Evolutionary conservation across 2,888 invertebrate species (phyloP).

Genomic region (Cryptosula pallasiana): DNA sequence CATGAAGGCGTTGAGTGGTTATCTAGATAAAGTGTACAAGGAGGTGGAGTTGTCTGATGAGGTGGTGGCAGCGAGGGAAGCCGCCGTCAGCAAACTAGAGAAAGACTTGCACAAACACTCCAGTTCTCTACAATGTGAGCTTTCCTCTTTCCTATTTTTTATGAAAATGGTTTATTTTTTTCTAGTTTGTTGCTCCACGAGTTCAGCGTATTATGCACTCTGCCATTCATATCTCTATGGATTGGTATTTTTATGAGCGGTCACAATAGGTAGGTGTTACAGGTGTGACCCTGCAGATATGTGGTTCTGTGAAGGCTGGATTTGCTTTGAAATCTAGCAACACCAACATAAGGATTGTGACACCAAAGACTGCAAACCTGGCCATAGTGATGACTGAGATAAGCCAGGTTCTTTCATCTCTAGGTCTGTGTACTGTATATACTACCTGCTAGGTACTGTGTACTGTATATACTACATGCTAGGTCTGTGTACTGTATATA

Average conservation of each 20-base stretch:
- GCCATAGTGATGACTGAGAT: constrained; percentile 28
- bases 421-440: too few relatives aligned
- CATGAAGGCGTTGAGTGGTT: background rate
- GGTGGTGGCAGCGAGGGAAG: background rate
- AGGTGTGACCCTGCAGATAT: constrained; percentile 44
- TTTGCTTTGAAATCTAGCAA: constrained; percentile 53
- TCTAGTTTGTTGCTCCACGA: too few relatives aligned
- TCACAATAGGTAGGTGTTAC: too few relatives aligned
- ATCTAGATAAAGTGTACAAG: background rate
- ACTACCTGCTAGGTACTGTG: too few relatives aligned
- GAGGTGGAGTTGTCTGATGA: background rate
- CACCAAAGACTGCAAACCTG: constrained; percentile 31
- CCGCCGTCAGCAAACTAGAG: background rate
- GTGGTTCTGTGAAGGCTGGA: constrained; percentile 54
- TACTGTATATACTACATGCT: too few relatives aligned
- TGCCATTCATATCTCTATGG: too few relatives aligned
- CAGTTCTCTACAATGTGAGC: background rate
- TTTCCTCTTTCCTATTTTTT: too few relatives aligned
- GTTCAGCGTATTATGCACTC: too few relatives aligned
- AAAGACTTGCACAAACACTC: background rate
- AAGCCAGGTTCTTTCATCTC: background rate
- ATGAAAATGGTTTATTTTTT: too few relatives aligned
- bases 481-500: too few relatives aligned
- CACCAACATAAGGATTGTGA: constrained; percentile 52
- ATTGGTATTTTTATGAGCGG: too few relatives aligned